Percentiles rank a stretch among this genome's conserved stretches.
These are phyloP conservation scores for Alcis repandata DNA, from an alignment of 2,888 invertebrate species.

Conservation along the genomic window DNA sequence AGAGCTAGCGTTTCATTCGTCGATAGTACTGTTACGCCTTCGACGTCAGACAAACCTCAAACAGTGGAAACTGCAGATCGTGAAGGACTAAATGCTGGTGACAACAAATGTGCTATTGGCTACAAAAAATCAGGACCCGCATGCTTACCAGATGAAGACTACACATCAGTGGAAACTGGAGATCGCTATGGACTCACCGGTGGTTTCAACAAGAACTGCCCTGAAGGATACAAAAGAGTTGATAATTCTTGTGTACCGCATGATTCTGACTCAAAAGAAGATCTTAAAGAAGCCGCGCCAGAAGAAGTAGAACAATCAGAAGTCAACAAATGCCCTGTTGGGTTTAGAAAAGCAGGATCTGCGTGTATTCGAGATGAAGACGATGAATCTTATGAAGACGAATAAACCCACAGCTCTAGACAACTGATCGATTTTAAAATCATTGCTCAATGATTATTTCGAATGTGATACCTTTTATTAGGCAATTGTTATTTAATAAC, in stretches of 20 bases:
- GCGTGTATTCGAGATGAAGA: not conserved
- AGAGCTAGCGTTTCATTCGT: slow-evolving; percentile 1
- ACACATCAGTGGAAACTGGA: not conserved
- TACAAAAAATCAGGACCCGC: not conserved
- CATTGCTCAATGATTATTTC: not conserved
- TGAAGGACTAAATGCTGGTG: not conserved
- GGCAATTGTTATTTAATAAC: not conserved
- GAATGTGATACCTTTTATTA: not conserved
- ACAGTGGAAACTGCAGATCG: slow-evolving; percentile 3
- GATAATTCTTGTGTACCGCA: not conserved
- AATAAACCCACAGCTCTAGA: not conserved
- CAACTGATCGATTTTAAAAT: too few species aligned
- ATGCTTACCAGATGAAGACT: not conserved
- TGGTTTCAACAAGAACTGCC: not conserved
- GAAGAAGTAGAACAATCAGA: not conserved
- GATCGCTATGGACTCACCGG: not conserved
- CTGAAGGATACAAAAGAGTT: slow-evolving; percentile 1
- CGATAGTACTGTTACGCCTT: not conserved
- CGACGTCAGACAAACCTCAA: not conserved
- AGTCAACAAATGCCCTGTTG: slow-evolving; percentile 6
- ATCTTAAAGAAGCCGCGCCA: not conserved
- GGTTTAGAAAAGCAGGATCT: slow-evolving; percentile 3
- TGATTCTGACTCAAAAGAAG: not conserved
- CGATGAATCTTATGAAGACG: not conserved
- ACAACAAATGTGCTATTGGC: not conserved